Evolutionary conservation across 92 coral and sea anemone genomes (phyloP).

Genomic region (Epizoanthus stellaris): DNA sequence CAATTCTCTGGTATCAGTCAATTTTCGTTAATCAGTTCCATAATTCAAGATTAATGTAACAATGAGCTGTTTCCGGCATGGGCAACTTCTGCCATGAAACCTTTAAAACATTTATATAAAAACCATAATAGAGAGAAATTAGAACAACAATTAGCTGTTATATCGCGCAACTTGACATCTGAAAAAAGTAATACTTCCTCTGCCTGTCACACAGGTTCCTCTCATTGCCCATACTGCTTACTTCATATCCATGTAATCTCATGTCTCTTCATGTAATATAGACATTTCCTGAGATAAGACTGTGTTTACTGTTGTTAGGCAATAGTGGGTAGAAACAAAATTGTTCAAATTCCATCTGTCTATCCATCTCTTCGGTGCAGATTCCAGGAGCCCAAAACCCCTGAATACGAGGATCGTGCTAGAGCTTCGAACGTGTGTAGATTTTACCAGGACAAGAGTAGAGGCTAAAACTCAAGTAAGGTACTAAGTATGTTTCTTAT

Average conservation of each 20-base stretch:
- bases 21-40: too few relatives aligned
- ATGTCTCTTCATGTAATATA: background rate
- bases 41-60: background rate
- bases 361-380: background rate
- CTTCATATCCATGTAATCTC: background rate
- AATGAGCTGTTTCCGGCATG: background rate
- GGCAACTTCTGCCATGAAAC: background rate
- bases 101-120: background rate
- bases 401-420: background rate
- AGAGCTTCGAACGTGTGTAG: background rate
- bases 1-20: background rate
- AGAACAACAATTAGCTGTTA: background rate
- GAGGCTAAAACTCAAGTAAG: background rate
- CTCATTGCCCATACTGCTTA: background rate
- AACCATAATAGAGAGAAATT: background rate
- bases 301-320: conserved; percentile 35
- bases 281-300: conserved; percentile 6
- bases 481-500: background rate
- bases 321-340: conserved; percentile 10
- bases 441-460: background rate
- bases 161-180: conserved; percentile 5
- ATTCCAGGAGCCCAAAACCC: conserved; percentile 28
- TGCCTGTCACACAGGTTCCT: conserved; percentile 12
- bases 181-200: conserved; percentile 18
- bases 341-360: conserved; percentile 32